phyloP scores from a whole-genome alignment of 2,888 invertebrate genomes.

The Horisme vitalbata region DNA sequence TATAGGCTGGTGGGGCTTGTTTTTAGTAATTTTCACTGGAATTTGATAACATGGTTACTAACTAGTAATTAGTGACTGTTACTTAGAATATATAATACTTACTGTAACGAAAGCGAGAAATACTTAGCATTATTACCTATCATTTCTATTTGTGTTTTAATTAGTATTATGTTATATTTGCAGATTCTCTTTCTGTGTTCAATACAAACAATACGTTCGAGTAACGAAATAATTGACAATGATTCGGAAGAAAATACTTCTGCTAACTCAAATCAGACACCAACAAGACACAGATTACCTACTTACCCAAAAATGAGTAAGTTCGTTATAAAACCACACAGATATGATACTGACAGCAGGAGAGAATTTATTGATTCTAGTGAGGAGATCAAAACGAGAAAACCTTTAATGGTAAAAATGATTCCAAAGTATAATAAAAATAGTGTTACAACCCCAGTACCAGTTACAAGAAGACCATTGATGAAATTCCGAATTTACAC shows the following conservation, averaged over 20 bases:
- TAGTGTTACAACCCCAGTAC: conserved; percentile 6
- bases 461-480: conserved; percentile 19
- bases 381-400: conserved; percentile 26
- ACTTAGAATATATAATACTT: too few species aligned
- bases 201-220: conserved; percentile 1
- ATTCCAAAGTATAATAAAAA: conserved; percentile 7
- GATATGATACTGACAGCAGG: conserved; percentile 17
- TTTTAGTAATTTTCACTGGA: too few species aligned
- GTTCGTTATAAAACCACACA: conserved; percentile 37
- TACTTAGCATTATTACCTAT: too few species aligned
- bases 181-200: conserved; percentile 2
- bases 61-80: too few species aligned
- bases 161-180: too few species aligned
- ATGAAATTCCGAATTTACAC: conserved; percentile 23
- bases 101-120: too few species aligned
- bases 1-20: too few species aligned
- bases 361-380: conserved; percentile 9
- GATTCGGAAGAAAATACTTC: not conserved
- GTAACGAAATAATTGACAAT: not conserved
- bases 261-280: not conserved
- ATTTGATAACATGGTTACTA: too few species aligned
- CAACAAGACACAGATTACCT: conserved; percentile 34
- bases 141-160: too few species aligned
- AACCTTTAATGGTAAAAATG: conserved; percentile 37
- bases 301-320: conserved; percentile 46